Conservation (phyloP, 2,113 vertebrate genomes). For the Engystomops pustulosus region DNA sequence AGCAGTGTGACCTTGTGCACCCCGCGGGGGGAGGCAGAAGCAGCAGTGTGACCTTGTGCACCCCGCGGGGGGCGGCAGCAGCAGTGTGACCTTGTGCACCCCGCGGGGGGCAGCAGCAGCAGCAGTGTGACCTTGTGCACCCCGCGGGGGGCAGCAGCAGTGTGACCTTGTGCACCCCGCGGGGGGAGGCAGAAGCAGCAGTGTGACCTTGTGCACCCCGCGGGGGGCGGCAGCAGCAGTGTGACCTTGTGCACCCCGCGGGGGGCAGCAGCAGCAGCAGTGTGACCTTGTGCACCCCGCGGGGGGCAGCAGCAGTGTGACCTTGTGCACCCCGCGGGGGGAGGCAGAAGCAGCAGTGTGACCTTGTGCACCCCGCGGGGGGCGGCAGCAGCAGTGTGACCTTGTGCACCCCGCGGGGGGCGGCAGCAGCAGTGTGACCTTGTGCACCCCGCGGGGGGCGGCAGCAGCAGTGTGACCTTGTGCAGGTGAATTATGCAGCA, state of each 20-base stretch:
- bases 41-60: no score
- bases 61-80: no score
- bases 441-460: slow-evolving; percentile 33
- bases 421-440: slow-evolving; percentile 11
- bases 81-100: slow-evolving; percentile 27
- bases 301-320: background rate
- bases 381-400: background rate
- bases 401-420: slow-evolving; percentile 37
- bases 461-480: slow-evolving; percentile 14
- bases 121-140: no score
- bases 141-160: background rate
- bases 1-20: slow-evolving; percentile 21
- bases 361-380: no score
- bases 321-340: slow-evolving; percentile 39
- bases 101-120: slow-evolving; percentile 26
- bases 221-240: background rate
- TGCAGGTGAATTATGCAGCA: slow-evolving; percentile 34
- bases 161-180: slow-evolving; percentile 36
- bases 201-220: no score
- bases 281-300: no score
- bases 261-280: no score
- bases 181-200: no score
- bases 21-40: slow-evolving; percentile 29
- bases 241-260: slow-evolving; percentile 37
- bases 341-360: no score